These are phyloP conservation scores for Ephialtes manifestator DNA, from an alignment of 2,888 invertebrate species.

Conservation along the genomic window DNA sequence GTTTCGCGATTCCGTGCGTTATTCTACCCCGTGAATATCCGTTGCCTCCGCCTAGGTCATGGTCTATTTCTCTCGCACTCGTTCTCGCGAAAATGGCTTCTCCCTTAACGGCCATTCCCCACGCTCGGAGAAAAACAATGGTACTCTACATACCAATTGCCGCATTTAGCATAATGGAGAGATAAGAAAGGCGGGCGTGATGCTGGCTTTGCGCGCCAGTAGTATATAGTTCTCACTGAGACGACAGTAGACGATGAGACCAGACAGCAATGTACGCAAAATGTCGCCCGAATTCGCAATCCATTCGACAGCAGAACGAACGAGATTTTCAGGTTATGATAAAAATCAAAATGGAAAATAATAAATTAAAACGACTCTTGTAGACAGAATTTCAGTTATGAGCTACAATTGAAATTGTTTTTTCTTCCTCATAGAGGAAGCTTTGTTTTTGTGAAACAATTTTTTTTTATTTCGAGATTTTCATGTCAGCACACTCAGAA, in stretches of 20 bases:
- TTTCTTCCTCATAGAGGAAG: too few species aligned
- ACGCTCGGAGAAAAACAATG: slow-evolving; percentile 69
- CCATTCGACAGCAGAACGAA: slow-evolving; percentile 29
- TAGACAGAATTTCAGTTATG: background rate
- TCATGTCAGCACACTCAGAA: too few species aligned
- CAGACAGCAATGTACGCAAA: slow-evolving; percentile 5
- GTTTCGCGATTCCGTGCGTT: slow-evolving; percentile 59
- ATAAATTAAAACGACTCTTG: background rate
- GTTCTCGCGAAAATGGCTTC: slow-evolving; percentile 59
- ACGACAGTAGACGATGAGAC: slow-evolving; percentile 40
- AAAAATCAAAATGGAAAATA: background rate
- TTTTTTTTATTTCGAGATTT: too few species aligned
- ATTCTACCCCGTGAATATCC: slow-evolving; percentile 45
- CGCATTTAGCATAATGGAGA: slow-evolving; percentile 71
- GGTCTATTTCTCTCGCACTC: slow-evolving; percentile 64
- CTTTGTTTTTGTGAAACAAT: too few species aligned
- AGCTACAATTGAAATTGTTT: background rate
- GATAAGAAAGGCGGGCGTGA: slow-evolving; percentile 64
- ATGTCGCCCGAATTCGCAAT: slow-evolving; percentile 34
- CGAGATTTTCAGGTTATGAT: slow-evolving; percentile 5
- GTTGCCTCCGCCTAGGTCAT: slow-evolving; percentile 37
- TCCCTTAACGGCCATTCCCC: slow-evolving; percentile 68
- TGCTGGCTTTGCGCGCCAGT: slow-evolving; percentile 29
- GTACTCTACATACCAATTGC: slow-evolving; percentile 72
- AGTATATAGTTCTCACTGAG: slow-evolving; percentile 32